Conservation (phyloP, 2,888 invertebrate species). For the Andrena dorsata region DNA sequence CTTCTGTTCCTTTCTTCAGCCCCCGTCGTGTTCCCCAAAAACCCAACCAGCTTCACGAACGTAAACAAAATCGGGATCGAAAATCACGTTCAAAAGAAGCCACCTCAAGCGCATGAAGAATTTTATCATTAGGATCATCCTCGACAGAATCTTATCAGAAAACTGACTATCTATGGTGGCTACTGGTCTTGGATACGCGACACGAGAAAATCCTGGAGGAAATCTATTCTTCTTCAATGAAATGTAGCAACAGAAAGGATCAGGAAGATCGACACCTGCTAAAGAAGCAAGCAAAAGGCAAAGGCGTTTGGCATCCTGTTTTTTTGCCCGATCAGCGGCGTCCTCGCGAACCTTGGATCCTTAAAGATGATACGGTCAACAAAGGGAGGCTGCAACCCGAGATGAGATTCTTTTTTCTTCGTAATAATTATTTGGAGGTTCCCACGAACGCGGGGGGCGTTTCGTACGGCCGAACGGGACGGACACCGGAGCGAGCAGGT, state of each 20-base stretch:
- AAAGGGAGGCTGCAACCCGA: conserved; percentile 81
- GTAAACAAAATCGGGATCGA: background rate
- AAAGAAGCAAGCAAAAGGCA: conserved; percentile 58
- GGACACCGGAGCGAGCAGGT: conserved; percentile 81
- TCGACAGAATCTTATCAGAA: background rate
- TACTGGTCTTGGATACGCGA: background rate
- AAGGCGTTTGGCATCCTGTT: conserved; percentile 48
- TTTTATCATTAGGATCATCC: background rate
- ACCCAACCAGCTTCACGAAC: conserved; percentile 21
- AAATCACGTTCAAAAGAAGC: background rate
- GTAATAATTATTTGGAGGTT: conserved; percentile 84
- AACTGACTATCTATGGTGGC: too few species aligned
- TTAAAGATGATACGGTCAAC: conserved; percentile 84
- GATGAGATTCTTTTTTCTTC: conserved; percentile 79
- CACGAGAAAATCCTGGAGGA: conserved; percentile 41
- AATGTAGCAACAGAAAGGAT: conserved; percentile 60
- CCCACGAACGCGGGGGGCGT: conserved; percentile 85
- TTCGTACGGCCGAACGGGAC: conserved; percentile 78
- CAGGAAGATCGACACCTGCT: conserved; percentile 69
- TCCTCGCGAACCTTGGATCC: conserved; percentile 76
- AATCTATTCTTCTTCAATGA: conserved; percentile 64
- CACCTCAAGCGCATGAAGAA: background rate
- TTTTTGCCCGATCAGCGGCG: conserved; percentile 53
- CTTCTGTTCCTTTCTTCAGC: conserved; percentile 5
- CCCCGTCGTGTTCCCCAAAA: background rate